phyloP scores from a whole-genome alignment of 92 coral and sea anemone genomes.

The Epizoanthus fatuus region DNA sequence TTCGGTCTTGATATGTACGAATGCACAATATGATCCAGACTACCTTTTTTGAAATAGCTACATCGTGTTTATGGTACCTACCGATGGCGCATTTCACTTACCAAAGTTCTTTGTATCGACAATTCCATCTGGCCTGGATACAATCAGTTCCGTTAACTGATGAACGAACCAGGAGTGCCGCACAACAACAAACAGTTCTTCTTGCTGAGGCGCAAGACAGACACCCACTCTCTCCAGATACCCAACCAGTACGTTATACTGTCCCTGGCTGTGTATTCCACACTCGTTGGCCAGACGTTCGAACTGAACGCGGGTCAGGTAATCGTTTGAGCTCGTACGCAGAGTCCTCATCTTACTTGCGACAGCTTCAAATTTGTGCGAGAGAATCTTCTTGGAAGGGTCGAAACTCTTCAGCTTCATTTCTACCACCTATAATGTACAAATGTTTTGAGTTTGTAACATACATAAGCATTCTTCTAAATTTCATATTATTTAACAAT shows the following conservation, averaged over 20 bases:
- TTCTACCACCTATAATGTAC: conserved; percentile 25
- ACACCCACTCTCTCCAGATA: conserved; percentile 69
- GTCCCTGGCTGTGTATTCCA: conserved; percentile 65
- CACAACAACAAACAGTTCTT: conserved; percentile 51
- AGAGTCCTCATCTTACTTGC: conserved; percentile 11
- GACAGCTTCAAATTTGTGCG: conserved; percentile 16
- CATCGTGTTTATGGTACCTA: no score
- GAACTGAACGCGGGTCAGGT: conserved; percentile 46
- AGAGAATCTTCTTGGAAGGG: conserved; percentile 16
- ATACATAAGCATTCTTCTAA: no score
- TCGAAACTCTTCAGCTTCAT: conserved; percentile 5
- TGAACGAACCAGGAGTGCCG: conserved; percentile 63
- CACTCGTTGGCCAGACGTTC: conserved; percentile 72
- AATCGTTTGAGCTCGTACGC: background rate
- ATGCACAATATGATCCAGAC: no score
- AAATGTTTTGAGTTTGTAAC: background rate
- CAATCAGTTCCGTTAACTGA: conserved; percentile 56
- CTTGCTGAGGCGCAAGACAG: conserved; percentile 57
- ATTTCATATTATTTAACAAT: no score
- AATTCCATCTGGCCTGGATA: conserved; percentile 54
- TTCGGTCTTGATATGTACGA: no score
- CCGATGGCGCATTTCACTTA: background rate
- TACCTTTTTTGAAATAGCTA: no score
- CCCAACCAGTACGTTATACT: conserved; percentile 43
- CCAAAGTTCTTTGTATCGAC: conserved; percentile 56